These are phyloP conservation scores for Tetragonula carbonaria DNA, from an alignment of 2,888 invertebrate species.

Conservation along the genomic window DNA sequence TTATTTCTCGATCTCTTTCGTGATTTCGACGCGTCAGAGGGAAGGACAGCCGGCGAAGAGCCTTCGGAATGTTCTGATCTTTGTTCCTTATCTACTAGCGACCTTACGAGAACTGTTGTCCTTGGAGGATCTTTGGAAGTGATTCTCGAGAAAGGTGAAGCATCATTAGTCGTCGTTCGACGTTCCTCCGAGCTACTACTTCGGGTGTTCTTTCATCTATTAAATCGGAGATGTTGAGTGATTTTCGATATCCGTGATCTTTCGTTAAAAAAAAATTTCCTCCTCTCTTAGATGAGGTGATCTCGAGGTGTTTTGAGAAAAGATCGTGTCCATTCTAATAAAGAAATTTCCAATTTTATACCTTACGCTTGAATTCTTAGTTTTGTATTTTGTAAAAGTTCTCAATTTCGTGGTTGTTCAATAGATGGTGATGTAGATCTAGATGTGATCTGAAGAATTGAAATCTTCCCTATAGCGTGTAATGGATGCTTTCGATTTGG, in stretches of 20 bases:
- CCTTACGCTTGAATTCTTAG: not conserved
- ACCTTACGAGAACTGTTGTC: slow-evolving; percentile 39
- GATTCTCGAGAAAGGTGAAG: slow-evolving; percentile 54
- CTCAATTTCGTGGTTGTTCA: not conserved
- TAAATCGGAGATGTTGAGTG: not conserved
- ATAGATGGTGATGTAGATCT: not conserved
- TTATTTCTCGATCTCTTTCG: slow-evolving; percentile 11
- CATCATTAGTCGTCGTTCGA: slow-evolving; percentile 56
- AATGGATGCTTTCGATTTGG: not conserved
- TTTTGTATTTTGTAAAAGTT: not conserved
- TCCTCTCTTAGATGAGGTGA: not conserved
- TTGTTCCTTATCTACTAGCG: slow-evolving; percentile 53
- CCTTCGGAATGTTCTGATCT: slow-evolving; percentile 35
- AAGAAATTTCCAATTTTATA: not conserved
- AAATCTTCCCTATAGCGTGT: not conserved
- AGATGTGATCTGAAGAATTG: not conserved
- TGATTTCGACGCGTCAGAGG: slow-evolving; percentile 1
- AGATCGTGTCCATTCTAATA: not conserved
- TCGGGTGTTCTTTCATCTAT: slow-evolving; percentile 25
- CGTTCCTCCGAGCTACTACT: slow-evolving; percentile 39
- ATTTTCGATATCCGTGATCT: not conserved
- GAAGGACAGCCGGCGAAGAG: slow-evolving; percentile 49
- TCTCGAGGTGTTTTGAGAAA: not conserved
- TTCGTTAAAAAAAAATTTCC: not conserved
- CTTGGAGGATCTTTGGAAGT: slow-evolving; percentile 49